Evolutionary conservation across 2,888 invertebrate genomes (phyloP).

Genomic region (Erebia palarica): DNA sequence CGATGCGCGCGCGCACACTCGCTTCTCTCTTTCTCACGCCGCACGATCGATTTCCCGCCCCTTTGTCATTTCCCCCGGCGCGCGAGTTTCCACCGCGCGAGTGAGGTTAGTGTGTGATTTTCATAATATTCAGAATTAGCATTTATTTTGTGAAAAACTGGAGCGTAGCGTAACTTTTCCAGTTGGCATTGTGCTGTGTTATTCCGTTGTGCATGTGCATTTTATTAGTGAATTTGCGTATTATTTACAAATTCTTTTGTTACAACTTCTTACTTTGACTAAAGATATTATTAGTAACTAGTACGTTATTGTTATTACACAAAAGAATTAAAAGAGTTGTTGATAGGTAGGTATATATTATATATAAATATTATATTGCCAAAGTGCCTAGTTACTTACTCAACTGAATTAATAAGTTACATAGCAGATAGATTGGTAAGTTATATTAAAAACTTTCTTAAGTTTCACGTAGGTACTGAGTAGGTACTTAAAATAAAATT

Average conservation of each 20-base stretch:
- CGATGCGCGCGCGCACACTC: slow-evolving; percentile 77
- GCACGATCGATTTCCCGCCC: slow-evolving; percentile 67
- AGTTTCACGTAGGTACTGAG: no score
- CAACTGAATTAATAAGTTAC: no score
- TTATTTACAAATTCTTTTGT: slow-evolving; percentile 26
- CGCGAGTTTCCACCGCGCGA: slow-evolving; percentile 66
- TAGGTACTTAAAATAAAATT: no score
- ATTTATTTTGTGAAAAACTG: slow-evolving; percentile 37
- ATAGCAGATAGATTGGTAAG: no score
- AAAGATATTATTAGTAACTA: background rate
- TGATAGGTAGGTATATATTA: no score
- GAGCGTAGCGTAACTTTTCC: slow-evolving; percentile 37
- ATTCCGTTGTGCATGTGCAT: slow-evolving; percentile 27
- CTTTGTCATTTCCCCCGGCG: slow-evolving; percentile 64
- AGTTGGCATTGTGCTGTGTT: slow-evolving; percentile 39
- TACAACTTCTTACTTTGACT: slow-evolving; percentile 4
- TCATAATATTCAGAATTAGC: slow-evolving; percentile 39
- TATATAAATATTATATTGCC: no score
- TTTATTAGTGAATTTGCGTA: slow-evolving; percentile 18
- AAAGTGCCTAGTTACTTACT: no score
- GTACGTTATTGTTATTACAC: slow-evolving; percentile 9
- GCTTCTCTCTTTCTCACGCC: slow-evolving; percentile 60
- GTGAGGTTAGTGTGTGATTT: slow-evolving; percentile 69
- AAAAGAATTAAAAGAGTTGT: slow-evolving; percentile 1
- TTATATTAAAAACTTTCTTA: no score